Base-by-base conservation (phyloP, 2,888 invertebrate species). In the Oxycera nigricornis region DNA sequence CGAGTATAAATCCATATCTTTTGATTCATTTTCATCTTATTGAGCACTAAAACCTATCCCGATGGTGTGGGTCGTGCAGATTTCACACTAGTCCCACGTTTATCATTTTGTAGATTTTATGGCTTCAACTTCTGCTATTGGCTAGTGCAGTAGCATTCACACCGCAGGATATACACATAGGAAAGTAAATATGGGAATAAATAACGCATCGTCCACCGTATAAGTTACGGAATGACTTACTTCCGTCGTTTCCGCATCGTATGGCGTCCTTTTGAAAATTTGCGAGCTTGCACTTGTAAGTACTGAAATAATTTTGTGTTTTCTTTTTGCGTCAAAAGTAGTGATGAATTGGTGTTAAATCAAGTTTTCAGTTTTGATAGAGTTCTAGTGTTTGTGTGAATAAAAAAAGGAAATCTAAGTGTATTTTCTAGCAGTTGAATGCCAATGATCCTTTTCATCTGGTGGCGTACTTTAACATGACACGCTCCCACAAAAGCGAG, bases 121-220 rank as follows among this genome's bases (percentile, higher is more conserved):
- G 17, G 9, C 52, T 30, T 31, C 70, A 31, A 52, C 28, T 70
- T 52, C 26, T 52, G 52, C 14, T 22, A 28, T 11, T 22, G 28
- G 9, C 1, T n/a, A 52, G 55, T 70, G 52, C 55, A 55, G n/a
- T 28, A 59, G 11, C 30, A 28, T 28, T 9, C n/a, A 4, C 28
- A 59, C 46, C 14, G 14, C 14, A n/a, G 46, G 6, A 46, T 17
- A 46, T 14, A 46, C 14, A 46, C 46, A 46, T 14, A 7, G 46
- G n/a, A 14, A 11, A 46, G 14, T 3, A 3, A 46, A 11, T n/a
- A n/a, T n/a, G n/a, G 41, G 14, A 70, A 55, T 55, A 70, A 55
- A 70, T 70, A 70, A 31, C 70, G 30, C 70, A 31, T 70, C 70
- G 55, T 52, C n/a, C 35, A 55, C 22, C 55, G 55, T 35, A 22